Base-by-base conservation (phyloP, 2,797 vertebrate species). In the Dicrostonyx torquatus region DNA sequence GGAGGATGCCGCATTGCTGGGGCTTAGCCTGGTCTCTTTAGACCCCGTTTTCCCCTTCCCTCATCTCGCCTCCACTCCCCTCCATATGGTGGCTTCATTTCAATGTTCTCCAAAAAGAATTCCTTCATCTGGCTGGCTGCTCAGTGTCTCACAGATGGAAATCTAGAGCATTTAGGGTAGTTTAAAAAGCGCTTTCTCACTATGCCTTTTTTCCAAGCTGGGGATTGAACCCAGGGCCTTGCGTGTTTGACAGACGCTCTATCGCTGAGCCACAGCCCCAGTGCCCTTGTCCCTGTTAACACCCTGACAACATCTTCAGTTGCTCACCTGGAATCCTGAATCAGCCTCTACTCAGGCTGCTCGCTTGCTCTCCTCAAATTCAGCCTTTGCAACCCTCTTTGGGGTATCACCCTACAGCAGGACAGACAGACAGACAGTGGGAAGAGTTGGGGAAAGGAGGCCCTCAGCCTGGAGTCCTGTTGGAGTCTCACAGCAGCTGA, bases 41-140 rank as follows among this genome's bases (percentile, higher is more conserved):
- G 0, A 93, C 79, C 91, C 94, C 26, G 1, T 55, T 95, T 91
- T 58, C 91, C 24, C 53, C 70, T 5, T 62, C 58, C 6, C 64
- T 70, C 0, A 0, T 78, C 70, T 48, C 0, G 0, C 89, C 45
- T 82, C 83, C 37, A n/a, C 43, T 79, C 79, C 34, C 84, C 50
- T 89, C 83, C 89, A 50, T 26, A n/a, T 45, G 70, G 37, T 13
- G 34, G 70, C 20, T 72, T 94, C 89, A 40, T 31, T 24, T 92
- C 78, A n/a, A 0, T 0, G 5, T 89, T 76, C 53, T 84, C 79
- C 48, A n/a, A 10, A 80, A 91, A 58, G 76, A 37, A 31, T 34
- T 43, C 55, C 53, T 87, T 43, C 84, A 14, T 58, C 76, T 31
- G 50, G 14, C 5, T 11, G 53, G 73, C 70, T 9, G 58, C 66